Base-by-base conservation (phyloP, 2,797 vertebrate genomes). In the Basileuterus tristriatus region DNA sequence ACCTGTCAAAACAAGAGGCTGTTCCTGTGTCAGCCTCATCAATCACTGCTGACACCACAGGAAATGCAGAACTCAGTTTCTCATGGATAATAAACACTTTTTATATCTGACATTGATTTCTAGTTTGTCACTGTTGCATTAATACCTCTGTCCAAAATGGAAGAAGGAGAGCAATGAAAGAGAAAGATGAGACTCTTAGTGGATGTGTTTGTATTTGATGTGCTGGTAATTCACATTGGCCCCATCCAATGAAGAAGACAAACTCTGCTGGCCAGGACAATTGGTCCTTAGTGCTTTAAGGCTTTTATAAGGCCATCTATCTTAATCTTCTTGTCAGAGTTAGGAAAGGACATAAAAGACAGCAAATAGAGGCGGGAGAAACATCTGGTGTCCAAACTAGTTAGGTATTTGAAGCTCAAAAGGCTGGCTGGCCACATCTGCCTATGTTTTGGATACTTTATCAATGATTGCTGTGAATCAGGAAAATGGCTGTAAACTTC, bases 21-120 rank as follows among this genome's bases (percentile, higher is more conserved):
- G 59, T 80, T 92, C 41, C 58, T 15, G 22, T 26, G 52, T 89
- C 76, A 79, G 55, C 50, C 55, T 89, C 89, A 91, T 96, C 96
- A 85, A 78, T 96, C 96, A 53, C 44, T 29, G 63, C 44, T 92
- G 68, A 43, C 72, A 58, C 53, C 32, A 36, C 80, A 90, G 85
- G 89, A 91, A 91, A 92, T 50, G 30, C 88, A 88, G 67, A 59
- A 58, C 59, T 75, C 44, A 4, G 36, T 78, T 89, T 83, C 88
- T 69, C 55, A 26, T n/a, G 44, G 92, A 64, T 95, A 90, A 96
- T 80, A 92, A 93, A 95, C 78, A 83, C 37, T 75, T 92, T 74
- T 85, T 69, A 56, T 56, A 80, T n/a, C 69, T 93, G 74, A 85
- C 91, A 89, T 10, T 91, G 68, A 75, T 92, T 90, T 84, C 74